These are phyloP conservation scores for Acleris holmiana DNA, from an alignment of 2,888 invertebrate species.

Conservation along the genomic window DNA sequence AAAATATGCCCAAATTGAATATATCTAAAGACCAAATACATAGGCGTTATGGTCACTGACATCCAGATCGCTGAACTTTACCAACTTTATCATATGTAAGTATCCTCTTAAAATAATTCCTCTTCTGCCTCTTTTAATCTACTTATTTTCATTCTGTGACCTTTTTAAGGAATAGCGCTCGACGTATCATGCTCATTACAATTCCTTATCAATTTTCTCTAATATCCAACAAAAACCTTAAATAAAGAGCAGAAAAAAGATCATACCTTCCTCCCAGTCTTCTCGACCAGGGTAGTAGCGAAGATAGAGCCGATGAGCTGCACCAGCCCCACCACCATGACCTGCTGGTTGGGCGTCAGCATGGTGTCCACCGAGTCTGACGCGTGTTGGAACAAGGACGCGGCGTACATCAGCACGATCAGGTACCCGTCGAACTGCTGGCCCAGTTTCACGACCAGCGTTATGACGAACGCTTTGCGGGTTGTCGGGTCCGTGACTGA, in stretches of 20 bases:
- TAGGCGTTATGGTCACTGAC: no score
- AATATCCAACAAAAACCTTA: no score
- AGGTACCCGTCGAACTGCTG: slow-evolving; percentile 79
- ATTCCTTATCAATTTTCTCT: no score
- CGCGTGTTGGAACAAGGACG: slow-evolving; percentile 70
- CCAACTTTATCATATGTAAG: no score
- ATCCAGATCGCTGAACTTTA: no score
- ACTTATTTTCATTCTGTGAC: no score
- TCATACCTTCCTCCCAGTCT: slow-evolving; percentile 73
- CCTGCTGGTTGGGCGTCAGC: slow-evolving; percentile 75
- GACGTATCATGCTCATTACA: no score
- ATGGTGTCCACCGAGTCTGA: slow-evolving; percentile 62
- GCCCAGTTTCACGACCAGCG: slow-evolving; percentile 71
- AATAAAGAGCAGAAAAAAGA: background rate
- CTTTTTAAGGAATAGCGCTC: no score
- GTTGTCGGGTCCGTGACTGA: slow-evolving; percentile 71
- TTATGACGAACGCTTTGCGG: slow-evolving; percentile 74
- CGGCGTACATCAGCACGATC: slow-evolving; percentile 75
- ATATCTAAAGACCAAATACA: no score
- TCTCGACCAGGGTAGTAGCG: slow-evolving; percentile 74
- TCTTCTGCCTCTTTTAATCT: no score
- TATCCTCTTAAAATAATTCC: no score
- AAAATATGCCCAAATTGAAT: no score
- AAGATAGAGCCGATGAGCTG: slow-evolving; percentile 70
- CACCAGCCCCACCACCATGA: slow-evolving; percentile 73